These are phyloP conservation scores for Ctenoplectra terminalis DNA, from an alignment of 1,140 invertebrate species.

Conservation along the genomic window DNA sequence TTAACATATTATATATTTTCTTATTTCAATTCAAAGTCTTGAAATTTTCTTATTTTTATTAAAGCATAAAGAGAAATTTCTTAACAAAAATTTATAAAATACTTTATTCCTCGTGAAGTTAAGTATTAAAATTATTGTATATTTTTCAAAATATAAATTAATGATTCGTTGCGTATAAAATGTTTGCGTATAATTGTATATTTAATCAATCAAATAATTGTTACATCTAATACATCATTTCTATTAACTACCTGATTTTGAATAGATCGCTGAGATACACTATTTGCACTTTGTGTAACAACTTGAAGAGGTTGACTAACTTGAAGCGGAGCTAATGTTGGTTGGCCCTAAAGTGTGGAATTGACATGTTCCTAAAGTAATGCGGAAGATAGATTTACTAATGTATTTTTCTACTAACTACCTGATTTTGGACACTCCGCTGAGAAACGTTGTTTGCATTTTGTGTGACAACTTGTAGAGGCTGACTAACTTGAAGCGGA, in stretches of 20 bases:
- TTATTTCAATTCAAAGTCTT: neutral
- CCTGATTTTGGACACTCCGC: slow-evolving; percentile 72
- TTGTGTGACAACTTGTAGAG: slow-evolving; percentile 73
- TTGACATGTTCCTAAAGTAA: slow-evolving; percentile 94
- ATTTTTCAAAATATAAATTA: neutral
- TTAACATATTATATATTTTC: neutral
- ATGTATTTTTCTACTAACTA: slow-evolving; percentile 40
- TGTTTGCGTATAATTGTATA: neutral
- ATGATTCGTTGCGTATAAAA: neutral
- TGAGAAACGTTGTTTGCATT: slow-evolving; percentile 71
- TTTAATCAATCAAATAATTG: neutral
- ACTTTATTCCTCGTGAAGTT: neutral
- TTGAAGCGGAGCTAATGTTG: slow-evolving; percentile 76
- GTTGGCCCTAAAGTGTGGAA: slow-evolving; percentile 86
- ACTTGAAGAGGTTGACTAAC: slow-evolving; percentile 76
- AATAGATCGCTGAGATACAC: slow-evolving; percentile 67
- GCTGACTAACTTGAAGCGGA: slow-evolving; percentile 77
- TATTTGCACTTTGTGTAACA: slow-evolving; percentile 72
- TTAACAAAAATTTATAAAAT: neutral
- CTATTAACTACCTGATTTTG: slow-evolving; percentile 71
- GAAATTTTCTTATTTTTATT: neutral
- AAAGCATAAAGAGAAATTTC: too few species aligned
- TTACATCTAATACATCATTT: neutral
- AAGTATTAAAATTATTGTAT: neutral
- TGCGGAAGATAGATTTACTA: slow-evolving; percentile 87